Evolutionary conservation across 2,888 invertebrate genomes (phyloP).

Genomic region (Lithosia quadra): DNA sequence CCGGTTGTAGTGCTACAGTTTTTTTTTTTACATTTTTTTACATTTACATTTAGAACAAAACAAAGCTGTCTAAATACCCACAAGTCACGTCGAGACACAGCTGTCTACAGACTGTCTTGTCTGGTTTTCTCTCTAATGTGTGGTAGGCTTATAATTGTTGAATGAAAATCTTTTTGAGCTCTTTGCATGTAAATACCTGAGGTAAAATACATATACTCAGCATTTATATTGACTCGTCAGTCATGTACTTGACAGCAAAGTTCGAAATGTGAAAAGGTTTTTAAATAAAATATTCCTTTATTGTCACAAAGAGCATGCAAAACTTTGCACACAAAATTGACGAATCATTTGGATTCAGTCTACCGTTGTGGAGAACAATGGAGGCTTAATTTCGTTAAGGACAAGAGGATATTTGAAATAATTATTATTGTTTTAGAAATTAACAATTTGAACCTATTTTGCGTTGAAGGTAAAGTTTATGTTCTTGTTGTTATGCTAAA

Average conservation of each 20-base stretch:
- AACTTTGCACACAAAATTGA: background rate
- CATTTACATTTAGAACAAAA: no score
- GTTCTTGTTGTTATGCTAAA: no score
- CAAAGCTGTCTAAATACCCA: no score
- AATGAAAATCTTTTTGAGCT: no score
- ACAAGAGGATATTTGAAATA: background rate
- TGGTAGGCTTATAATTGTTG: no score
- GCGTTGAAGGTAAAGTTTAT: background rate
- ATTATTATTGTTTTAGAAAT: background rate
- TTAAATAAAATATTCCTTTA: background rate
- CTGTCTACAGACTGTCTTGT: no score
- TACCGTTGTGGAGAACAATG: background rate
- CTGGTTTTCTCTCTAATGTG: no score
- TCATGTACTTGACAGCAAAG: background rate
- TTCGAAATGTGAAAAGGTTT: constrained; percentile 3
- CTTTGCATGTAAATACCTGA: no score
- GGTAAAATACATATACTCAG: no score
- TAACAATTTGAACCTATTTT: background rate
- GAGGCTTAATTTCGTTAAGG: background rate
- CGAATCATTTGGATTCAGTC: background rate
- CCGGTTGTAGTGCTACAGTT: no score
- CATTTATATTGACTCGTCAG: background rate
- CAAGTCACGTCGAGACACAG: no score
- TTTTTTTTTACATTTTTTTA: no score
- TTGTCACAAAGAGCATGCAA: background rate